Evolutionary conservation across 2,113 vertebrate genomes (phyloP).

Genomic region (Naja naja): DNA sequence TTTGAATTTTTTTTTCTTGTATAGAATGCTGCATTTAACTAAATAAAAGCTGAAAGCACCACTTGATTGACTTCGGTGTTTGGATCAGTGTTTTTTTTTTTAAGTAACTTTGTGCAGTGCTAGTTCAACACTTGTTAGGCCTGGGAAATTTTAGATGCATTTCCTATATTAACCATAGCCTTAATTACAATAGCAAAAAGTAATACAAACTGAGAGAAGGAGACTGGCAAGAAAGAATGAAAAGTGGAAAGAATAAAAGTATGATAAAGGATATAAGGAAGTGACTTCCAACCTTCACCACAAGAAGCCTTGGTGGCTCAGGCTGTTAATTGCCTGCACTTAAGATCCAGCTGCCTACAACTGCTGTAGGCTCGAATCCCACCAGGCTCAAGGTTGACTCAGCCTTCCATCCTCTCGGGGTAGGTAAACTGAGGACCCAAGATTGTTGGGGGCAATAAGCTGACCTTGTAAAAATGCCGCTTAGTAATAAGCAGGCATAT

Average conservation of each 20-base stretch:
- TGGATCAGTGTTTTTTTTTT: neutral
- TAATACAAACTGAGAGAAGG: neutral
- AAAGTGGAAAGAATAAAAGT: neutral
- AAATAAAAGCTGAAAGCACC: slow-evolving; percentile 74
- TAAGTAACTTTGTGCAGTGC: neutral
- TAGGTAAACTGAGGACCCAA: too few species aligned
- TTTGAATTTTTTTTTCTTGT: slow-evolving; percentile 66
- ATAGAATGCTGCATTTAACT: slow-evolving; percentile 75
- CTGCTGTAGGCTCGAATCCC: too few species aligned
- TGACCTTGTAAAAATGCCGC: too few species aligned
- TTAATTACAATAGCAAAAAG: neutral
- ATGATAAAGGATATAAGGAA: neutral
- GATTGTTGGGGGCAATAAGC: too few species aligned
- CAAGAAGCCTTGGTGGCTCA: too few species aligned
- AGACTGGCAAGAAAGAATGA: neutral
- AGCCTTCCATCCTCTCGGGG: too few species aligned
- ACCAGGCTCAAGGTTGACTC: too few species aligned
- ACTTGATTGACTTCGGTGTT: neutral
- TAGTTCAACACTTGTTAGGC: neutral
- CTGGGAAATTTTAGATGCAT: neutral
- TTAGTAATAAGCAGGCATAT: too few species aligned
- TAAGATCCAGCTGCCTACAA: too few species aligned
- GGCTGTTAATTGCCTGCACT: too few species aligned
- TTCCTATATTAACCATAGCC: neutral
- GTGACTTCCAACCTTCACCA: neutral